Evolutionary conservation across 2,888 invertebrate genomes (phyloP), one percentile per base, ranked within the genome.

Genomic region (Lottia scabra): DNA sequence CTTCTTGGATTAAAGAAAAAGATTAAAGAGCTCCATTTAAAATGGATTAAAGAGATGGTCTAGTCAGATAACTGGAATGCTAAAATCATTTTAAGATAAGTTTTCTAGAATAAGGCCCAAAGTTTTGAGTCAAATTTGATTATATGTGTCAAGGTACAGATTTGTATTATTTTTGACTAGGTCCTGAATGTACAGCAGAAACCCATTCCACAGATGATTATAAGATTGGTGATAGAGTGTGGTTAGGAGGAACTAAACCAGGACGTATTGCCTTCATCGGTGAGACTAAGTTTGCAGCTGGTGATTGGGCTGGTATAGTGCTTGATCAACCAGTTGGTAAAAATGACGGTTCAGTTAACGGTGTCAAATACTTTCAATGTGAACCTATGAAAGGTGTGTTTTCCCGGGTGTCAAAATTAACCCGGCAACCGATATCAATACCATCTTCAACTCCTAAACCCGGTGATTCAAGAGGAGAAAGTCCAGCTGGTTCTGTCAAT

Each of bases 171-270:
- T 72, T 72, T 65, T 45, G 73, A 78, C 44, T 80, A 81, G 86
- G 84, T 73, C 84, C 85, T 45, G 85, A 86, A 62, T 67, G 74
- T 46, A 70, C 74, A 38, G 72, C 77, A 0, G 67, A 72, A 10
- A 67, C 78, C n/a, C 66, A 76, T 0, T 81, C 81, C 15, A 65
- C 72, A n/a, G 97, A 98, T 91, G 96, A 96, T 91, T 98, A 96
- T 90, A 97, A 96, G 85, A 96, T 98, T 87, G 98, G 98, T 43
- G 96, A 98, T 88, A 92, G 95, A 78, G 96, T 98, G 80, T 98
- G 95, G 95, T 88, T 89, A 12, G 86, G 87, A 19, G 90, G 89
- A 4, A 85, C 84, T 6, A 89, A 89, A 72, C 84, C 89, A 0
- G 90, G 90, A 27, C 76, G 81, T 66, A 88, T 90, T 62, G 89